Conservation (phyloP, 2,888 invertebrate genomes). For the Digitonthophagus gazella region DNA sequence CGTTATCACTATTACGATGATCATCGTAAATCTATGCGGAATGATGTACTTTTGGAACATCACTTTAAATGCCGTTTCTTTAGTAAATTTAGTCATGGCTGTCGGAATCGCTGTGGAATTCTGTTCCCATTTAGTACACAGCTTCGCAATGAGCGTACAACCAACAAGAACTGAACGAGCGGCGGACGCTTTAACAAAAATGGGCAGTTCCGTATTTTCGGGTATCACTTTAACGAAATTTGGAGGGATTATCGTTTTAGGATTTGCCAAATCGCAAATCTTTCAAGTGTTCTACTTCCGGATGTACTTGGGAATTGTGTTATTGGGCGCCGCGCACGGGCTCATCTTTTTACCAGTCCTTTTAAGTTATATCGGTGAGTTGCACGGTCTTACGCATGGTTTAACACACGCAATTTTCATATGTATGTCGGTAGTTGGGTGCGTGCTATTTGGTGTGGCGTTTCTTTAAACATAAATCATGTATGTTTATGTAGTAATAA, state of each 20-base stretch:
- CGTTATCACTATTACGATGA: conserved; percentile 89
- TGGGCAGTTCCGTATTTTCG: conserved; percentile 89
- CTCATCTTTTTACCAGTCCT: conserved; percentile 96
- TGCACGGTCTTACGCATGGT: conserved; percentile 27
- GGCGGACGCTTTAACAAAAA: conserved; percentile 78
- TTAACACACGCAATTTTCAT: conserved; percentile 25
- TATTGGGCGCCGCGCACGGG: conserved; percentile 96
- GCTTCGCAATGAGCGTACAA: conserved; percentile 79
- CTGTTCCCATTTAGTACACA: conserved; percentile 94
- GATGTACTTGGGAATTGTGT: conserved; percentile 89
- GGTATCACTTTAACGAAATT: conserved; percentile 98
- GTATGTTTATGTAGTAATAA: conserved; percentile 15
- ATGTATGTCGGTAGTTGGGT: conserved; percentile 26
- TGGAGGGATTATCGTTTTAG: conserved; percentile 94
- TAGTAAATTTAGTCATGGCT: conserved; percentile 97
- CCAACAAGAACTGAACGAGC: conserved; percentile 73
- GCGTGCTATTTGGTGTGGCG: conserved; percentile 25
- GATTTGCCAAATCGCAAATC: conserved; percentile 96
- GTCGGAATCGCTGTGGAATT: conserved; percentile 98
- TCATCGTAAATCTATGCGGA: conserved; percentile 87
- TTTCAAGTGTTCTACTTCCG: conserved; percentile 65
- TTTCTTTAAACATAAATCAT: conserved; percentile 14
- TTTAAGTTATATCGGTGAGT: conserved; percentile 93
- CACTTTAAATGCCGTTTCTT: conserved; percentile 91
- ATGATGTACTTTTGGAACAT: conserved; percentile 98